Evolutionary conservation across 2,888 invertebrate genomes (phyloP).

Genomic region (Lasius platythorax): DNA sequence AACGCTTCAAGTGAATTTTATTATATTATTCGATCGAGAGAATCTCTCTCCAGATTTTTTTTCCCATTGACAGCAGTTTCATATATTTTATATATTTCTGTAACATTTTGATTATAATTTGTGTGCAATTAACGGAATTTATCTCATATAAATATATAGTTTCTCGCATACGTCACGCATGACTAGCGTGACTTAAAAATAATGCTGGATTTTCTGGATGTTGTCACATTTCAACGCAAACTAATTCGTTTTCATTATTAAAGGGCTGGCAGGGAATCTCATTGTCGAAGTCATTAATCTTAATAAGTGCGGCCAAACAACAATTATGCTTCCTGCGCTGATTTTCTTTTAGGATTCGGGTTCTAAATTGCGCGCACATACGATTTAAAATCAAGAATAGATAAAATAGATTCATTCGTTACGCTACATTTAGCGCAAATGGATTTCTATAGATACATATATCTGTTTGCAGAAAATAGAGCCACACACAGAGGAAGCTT

Average conservation of each 20-base stretch:
- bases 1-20: constrained; percentile 1
- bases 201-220: constrained; percentile 6
- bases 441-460: constrained; percentile 24
- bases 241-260: constrained; percentile 32
- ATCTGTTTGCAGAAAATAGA: constrained; percentile 20
- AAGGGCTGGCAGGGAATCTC: constrained; percentile 24
- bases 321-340: constrained; percentile 17
- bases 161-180: not conserved
- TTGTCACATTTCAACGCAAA: not conserved
- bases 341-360: constrained; percentile 19
- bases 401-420: constrained; percentile 40
- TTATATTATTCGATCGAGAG: not conserved
- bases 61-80: not conserved
- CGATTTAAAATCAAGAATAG: constrained; percentile 19
- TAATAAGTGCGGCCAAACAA: constrained; percentile 53
- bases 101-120: constrained; percentile 5
- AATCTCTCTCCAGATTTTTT: constrained; percentile 10
- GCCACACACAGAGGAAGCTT: not conserved
- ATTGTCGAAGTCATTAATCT: constrained; percentile 57
- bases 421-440: constrained; percentile 34
- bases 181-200: not conserved
- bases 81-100: not conserved
- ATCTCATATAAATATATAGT: not conserved
- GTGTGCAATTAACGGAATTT: not conserved
- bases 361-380: not conserved